These are phyloP conservation scores for Zaprionus capensis DNA, from an alignment of 1,140 invertebrate genomes.

Conservation along the genomic window DNA sequence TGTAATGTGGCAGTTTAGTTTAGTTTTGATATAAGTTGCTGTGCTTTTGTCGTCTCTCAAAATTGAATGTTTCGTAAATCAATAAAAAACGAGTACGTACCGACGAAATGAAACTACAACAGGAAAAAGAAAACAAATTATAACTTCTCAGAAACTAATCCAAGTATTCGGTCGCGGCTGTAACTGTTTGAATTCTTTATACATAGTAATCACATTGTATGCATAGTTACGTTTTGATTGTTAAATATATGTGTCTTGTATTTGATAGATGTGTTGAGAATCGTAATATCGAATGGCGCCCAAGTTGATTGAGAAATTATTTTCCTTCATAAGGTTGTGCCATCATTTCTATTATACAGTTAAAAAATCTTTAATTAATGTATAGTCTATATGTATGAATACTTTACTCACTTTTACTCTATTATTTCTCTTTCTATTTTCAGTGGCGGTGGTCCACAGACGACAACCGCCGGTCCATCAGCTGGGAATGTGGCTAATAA, in stretches of 20 bases:
- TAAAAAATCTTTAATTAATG: not conserved
- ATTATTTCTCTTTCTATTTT: conserved; percentile 41
- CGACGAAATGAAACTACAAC: conserved; percentile 33
- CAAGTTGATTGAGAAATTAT: conserved; percentile 48
- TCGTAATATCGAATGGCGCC: conserved; percentile 39
- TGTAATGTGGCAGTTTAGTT: not conserved
- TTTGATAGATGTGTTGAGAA: conserved; percentile 27
- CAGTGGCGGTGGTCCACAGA: conserved; percentile 85
- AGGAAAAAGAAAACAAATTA: conserved; percentile 16
- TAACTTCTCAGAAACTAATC: not conserved
- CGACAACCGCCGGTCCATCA: conserved; percentile 80
- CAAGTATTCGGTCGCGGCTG: not conserved
- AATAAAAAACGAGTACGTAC: conserved; percentile 56
- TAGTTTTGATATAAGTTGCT: conserved; percentile 9
- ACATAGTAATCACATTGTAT: not conserved
- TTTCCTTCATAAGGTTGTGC: conserved; percentile 49
- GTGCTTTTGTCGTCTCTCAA: conserved; percentile 47
- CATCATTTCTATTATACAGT: not conserved
- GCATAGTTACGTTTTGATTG: not conserved
- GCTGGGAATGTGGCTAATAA: conserved; percentile 83
- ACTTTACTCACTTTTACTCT: not conserved
- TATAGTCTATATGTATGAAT: not conserved
- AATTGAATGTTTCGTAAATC: conserved; percentile 70
- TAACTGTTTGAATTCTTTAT: not conserved
- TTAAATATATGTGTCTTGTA: conserved; percentile 9